Percentiles rank a stretch among this genome's conserved stretches.
These are phyloP conservation scores for Oxyura jamaicensis DNA, from an alignment of 2,113 vertebrate species.

Conservation along the genomic window DNA sequence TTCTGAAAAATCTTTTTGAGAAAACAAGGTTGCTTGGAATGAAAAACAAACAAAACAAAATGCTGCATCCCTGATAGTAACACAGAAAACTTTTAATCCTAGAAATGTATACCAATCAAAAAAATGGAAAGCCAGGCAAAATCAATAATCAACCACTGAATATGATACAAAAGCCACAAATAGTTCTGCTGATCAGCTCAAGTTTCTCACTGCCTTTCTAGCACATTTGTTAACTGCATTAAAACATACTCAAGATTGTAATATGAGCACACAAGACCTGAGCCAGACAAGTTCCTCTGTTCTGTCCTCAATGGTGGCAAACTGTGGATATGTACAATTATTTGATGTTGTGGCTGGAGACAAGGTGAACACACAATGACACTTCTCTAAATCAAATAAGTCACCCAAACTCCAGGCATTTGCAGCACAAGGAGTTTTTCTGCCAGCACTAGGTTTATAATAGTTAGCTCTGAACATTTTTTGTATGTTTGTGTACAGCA, in stretches of 20 bases:
- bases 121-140: not conserved
- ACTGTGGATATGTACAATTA: too few relatives aligned
- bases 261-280: fast-evolving
- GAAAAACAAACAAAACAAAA: not conserved
- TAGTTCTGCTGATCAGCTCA: not conserved
- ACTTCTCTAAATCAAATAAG: not conserved
- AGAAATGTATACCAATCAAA: not conserved
- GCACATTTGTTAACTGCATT: fast-evolving
- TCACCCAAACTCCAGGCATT: not conserved
- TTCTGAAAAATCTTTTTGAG: not conserved
- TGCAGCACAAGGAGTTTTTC: not conserved
- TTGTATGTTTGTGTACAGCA: not conserved
- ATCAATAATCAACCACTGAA: not conserved
- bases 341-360: not conserved
- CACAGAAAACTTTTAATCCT: not conserved
- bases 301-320: not conserved
- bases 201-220: not conserved
- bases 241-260: fast-evolving
- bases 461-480: not conserved
- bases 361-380: not conserved
- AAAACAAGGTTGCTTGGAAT: not conserved
- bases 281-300: not conserved
- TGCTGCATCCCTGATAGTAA: too few relatives aligned
- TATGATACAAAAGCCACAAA: not conserved
- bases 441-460: not conserved